A percentile compares a stretch with the other conserved stretches of the same genome.
Conservation (phyloP, 2,113 vertebrate species). For the Dromas ardeola region DNA sequence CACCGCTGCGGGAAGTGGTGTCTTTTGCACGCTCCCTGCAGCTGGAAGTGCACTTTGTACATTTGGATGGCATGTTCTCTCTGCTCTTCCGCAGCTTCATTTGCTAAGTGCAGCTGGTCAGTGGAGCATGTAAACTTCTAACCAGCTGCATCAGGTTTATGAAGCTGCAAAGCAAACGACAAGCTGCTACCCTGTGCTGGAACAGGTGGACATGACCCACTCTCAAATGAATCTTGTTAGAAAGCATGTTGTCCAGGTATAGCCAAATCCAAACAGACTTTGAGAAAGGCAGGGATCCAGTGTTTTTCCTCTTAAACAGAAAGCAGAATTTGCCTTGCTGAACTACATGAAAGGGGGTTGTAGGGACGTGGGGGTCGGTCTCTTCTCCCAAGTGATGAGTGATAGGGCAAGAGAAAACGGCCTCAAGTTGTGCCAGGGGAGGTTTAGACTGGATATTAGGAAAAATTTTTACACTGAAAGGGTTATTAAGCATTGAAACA, state of each 20-base stretch:
- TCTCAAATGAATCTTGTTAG: rapidly evolving
- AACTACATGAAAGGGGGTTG: too few relatives aligned
- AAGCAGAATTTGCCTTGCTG: neutral
- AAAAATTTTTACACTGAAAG: too few relatives aligned
- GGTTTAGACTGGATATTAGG: too few relatives aligned
- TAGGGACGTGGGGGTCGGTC: too few relatives aligned
- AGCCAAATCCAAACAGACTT: neutral
- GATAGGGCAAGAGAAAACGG: too few relatives aligned
- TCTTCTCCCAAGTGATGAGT: too few relatives aligned
- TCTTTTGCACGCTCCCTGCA: neutral
- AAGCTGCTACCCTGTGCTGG: neutral
- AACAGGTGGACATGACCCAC: neutral
- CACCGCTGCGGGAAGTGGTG: neutral
- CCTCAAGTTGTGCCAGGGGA: too few relatives aligned
- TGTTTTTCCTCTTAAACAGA: neutral
- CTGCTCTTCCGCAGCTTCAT: neutral
- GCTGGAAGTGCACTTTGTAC: neutral
- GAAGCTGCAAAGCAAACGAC: neutral
- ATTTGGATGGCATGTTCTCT: neutral
- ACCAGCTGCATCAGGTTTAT: neutral
- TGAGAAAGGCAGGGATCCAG: neutral
- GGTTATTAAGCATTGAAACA: too few relatives aligned
- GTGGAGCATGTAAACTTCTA: neutral
- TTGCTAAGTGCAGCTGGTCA: neutral
- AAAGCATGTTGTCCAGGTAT: neutral